phyloP scores from a whole-genome alignment of 2,888 invertebrate genomes.

The Drosophila vallismaia region DNA sequence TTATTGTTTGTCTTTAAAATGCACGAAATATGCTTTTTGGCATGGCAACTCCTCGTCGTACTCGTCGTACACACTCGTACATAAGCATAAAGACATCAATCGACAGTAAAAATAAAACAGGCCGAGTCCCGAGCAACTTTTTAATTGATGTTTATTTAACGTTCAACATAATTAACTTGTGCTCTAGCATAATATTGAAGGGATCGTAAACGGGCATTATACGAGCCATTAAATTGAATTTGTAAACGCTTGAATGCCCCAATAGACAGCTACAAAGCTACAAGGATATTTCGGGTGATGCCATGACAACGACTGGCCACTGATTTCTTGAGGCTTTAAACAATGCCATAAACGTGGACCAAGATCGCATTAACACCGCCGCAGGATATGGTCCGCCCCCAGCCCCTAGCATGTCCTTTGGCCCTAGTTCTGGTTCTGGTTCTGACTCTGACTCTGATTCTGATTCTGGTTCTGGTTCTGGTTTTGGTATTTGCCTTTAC shows the following conservation, averaged over 20 bases:
- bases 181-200: conserved; percentile 73
- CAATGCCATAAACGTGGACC: conserved; percentile 73
- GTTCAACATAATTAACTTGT: conserved; percentile 77
- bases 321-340: conserved; percentile 59
- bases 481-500: conserved; percentile 43
- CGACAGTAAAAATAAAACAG: conserved; percentile 17
- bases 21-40: conserved; percentile 65
- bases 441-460: background rate
- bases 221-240: conserved; percentile 77
- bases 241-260: conserved; percentile 74
- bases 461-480: background rate
- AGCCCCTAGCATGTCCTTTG: background rate
- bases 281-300: conserved; percentile 20
- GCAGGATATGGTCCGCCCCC: conserved; percentile 8
- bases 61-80: no score
- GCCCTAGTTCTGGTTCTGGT: conserved; percentile 18
- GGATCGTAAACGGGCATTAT: conserved; percentile 75
- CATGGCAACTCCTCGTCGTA: conserved; percentile 31
- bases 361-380: conserved; percentile 73
- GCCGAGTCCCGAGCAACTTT: conserved; percentile 42
- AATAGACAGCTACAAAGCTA: conserved; percentile 38
- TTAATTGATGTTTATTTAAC: conserved; percentile 80
- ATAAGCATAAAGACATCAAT: conserved; percentile 10
- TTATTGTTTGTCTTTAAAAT: conserved; percentile 69
- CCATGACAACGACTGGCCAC: conserved; percentile 8